A percentile compares a stretch with the other conserved stretches of the same genome.
Conservation (phyloP, 2,888 invertebrate species). For the Meiosimyza platycephala region DNA sequence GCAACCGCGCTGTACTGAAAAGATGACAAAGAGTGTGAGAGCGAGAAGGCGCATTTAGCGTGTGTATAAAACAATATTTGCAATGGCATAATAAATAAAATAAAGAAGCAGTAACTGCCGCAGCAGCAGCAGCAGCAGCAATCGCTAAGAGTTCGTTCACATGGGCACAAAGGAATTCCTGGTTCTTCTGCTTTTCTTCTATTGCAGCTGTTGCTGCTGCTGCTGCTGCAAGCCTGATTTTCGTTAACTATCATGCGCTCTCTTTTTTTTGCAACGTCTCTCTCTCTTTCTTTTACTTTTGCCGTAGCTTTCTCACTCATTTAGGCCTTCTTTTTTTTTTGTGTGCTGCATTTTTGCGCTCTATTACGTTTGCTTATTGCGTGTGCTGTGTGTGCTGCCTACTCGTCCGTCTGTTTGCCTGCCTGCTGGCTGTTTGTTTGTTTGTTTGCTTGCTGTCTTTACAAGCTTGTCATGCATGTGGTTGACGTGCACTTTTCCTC, state of each 20-base stretch:
- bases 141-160: conserved; percentile 27
- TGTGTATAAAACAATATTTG: conserved; percentile 27
- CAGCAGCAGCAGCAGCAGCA: conserved; percentile 19
- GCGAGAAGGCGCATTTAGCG: neutral
- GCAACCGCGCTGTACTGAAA: conserved; percentile 37
- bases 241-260: conserved; percentile 3
- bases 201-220: conserved; percentile 20
- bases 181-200: conserved; percentile 28
- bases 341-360: conserved; percentile 26
- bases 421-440: conserved; percentile 12
- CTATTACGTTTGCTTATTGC: conserved; percentile 29
- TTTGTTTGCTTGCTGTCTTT: conserved; percentile 22
- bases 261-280: conserved; percentile 21
- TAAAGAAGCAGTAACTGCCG: conserved; percentile 2
- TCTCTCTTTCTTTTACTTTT: conserved; percentile 27
- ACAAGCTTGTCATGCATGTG: neutral
- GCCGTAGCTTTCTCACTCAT: conserved; percentile 13
- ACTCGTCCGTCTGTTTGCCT: conserved; percentile 35
- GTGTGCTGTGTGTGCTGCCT: conserved; percentile 31
- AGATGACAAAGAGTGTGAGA: conserved; percentile 25
- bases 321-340: conserved; percentile 13
- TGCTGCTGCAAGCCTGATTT: conserved; percentile 3
- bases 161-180: conserved; percentile 22
- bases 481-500: conserved; percentile 21
- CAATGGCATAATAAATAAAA: conserved; percentile 20